These are phyloP conservation scores for Salminus brasiliensis DNA, from an alignment of 2,113 vertebrate genomes.

Conservation along the genomic window DNA sequence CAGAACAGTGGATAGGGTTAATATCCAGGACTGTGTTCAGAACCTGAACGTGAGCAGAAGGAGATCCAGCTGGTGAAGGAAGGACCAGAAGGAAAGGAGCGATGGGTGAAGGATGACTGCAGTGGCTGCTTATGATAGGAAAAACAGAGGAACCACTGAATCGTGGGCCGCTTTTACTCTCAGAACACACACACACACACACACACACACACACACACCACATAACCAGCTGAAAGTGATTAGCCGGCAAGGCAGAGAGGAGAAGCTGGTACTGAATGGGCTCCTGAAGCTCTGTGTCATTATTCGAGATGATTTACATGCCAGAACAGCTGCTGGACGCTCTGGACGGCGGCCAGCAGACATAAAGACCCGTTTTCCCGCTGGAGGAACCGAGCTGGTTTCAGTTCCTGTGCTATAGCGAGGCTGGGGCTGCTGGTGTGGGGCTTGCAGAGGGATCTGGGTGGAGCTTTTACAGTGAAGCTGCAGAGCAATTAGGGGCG, in stretches of 20 bases:
- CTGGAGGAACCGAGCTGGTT: background rate
- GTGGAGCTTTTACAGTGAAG: background rate
- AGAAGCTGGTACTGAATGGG: conserved; percentile 9
- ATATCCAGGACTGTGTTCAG: too few relatives aligned
- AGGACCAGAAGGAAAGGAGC: conserved; percentile 6
- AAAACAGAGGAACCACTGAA: conserved; percentile 52
- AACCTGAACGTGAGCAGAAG: background rate
- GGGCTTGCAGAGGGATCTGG: background rate
- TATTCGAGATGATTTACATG: conserved; percentile 61
- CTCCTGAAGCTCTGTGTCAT: conserved; percentile 57
- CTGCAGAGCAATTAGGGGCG: too few relatives aligned
- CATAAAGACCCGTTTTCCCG: background rate
- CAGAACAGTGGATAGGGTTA: too few relatives aligned
- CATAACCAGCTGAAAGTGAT: conserved; percentile 39
- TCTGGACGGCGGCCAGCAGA: background rate
- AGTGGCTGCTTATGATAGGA: conserved; percentile 59
- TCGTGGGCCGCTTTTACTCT: conserved; percentile 28
- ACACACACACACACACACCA: too few relatives aligned
- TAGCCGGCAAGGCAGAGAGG: conserved; percentile 28
- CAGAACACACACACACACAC: conserved; percentile 17
- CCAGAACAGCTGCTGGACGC: conserved; percentile 59
- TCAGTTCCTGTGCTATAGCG: background rate
- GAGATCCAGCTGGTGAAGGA: background rate
- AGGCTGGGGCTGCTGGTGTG: background rate
- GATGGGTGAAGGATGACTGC: conserved; percentile 29